Base-by-base conservation (phyloP, 1,140 invertebrate genomes). In the Drosophila rufa region DNA sequence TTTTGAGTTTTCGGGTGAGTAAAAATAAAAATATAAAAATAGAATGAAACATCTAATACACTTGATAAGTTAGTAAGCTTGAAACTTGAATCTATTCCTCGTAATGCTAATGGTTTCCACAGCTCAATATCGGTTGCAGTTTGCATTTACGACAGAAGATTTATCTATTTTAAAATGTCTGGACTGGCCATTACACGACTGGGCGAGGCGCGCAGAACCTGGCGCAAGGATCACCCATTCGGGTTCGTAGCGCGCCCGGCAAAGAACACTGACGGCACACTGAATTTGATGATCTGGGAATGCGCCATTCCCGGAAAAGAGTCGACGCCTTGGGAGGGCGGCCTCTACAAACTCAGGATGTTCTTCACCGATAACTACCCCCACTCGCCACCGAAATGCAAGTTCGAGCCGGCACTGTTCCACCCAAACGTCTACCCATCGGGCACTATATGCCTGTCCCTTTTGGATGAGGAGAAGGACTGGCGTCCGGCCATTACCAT, bases 341-440 rank as follows among this genome's bases (percentile, higher is more conserved):
- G 99, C 15, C 94, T 99, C 9, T 99, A 99, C 93, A 99, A 98
- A 94, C 93, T 99, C 38, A 94, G 98, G 40, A 99, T 99, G 99
- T 97, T 99, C 76, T 99, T 99, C 94, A 99, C 99, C 94, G 99
- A 99, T 93, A 99, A 99, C 92, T 99, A 99, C 93, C 99, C 99
- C n/a, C 99, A 98, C 27, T 99, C 98, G 89, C 99, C 99, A 45
- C 99, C 99, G 73, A 99, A 99, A 94, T 99, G 99, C 94, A 99
- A 99, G 95, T 99, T 99, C 94, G 99, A 99, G 93, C 99, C 99
- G 45, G 98, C 99, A n/a, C 94, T 99, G 1, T 99, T 99, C 93
- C 99, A 99, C 93, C 99, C 99, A 2, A 99, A 99, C 94, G 99
- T 99, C 0, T 99, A 99, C 92, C 99, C 99, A 40, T 99, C 99